A percentile compares a stretch with the other conserved stretches of the same genome.
Evolutionary conservation across 2,888 invertebrate genomes (phyloP).

Genomic region (Trichopoda pennipes): DNA sequence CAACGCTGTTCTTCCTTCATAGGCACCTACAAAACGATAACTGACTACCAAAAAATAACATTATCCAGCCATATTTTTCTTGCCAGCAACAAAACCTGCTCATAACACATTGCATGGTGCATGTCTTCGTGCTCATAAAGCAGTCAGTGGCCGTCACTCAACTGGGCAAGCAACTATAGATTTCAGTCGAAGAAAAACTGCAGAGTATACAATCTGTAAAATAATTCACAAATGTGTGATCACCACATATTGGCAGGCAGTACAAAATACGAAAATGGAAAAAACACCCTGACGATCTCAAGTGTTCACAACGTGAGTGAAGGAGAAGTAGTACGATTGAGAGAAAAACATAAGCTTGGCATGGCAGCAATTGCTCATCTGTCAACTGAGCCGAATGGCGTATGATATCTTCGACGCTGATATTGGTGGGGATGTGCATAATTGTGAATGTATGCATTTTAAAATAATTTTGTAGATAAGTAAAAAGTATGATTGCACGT

Average conservation of each 20-base stretch:
- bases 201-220: conserved; percentile 3
- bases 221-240: conserved; percentile 49
- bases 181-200: conserved; percentile 34
- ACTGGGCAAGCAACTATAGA: conserved; percentile 55
- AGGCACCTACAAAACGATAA: conserved; percentile 47
- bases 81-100: conserved; percentile 52
- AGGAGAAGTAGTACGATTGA: conserved; percentile 27
- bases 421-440: conserved; percentile 24
- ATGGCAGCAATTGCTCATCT: conserved; percentile 79
- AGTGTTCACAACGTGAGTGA: conserved; percentile 29
- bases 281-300: conserved; percentile 10
- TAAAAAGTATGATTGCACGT: conserved; percentile 57
- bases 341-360: conserved; percentile 66
- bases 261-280: conserved; percentile 26
- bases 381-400: conserved; percentile 74
- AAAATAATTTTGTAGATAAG: not conserved
- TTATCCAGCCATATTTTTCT: conserved; percentile 31
- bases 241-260: conserved; percentile 46
- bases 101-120: conserved; percentile 58
- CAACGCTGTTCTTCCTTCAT: conserved; percentile 55
- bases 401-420: conserved; percentile 28
- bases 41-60: conserved; percentile 24
- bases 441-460: conserved; percentile 21
- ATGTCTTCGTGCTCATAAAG: conserved; percentile 68
- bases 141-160: conserved; percentile 69